phyloP scores from a whole-genome alignment of 2,113 vertebrate genomes.

The Hypomesus transpacificus region DNA sequence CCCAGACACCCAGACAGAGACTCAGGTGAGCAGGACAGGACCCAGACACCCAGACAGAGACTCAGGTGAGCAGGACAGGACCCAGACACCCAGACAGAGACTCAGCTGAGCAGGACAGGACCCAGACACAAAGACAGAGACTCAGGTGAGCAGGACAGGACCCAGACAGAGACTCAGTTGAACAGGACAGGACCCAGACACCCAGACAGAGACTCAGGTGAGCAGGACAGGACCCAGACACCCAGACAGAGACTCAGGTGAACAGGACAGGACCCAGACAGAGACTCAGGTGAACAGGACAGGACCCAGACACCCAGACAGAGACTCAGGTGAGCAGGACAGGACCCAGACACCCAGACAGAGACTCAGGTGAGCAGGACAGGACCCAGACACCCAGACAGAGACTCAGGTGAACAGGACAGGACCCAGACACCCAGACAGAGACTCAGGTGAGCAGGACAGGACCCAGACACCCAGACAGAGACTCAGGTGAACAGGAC shows the following conservation, averaged over 20 bases:
- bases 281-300: too few relatives aligned
- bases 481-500: too few relatives aligned
- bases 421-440: constrained; percentile 67
- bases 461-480: too few relatives aligned
- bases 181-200: too few relatives aligned
- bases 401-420: too few relatives aligned
- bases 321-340: constrained; percentile 82
- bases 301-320: constrained; percentile 79
- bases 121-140: constrained; percentile 84
- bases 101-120: constrained; percentile 77
- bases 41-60: constrained; percentile 84
- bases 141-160: constrained; percentile 78
- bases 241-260: constrained; percentile 80
- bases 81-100: constrained; percentile 84
- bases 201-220: too few relatives aligned
- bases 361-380: too few relatives aligned
- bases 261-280: constrained; percentile 23
- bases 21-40: constrained; percentile 78
- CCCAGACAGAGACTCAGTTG: too few relatives aligned
- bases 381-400: too few relatives aligned
- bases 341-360: too few relatives aligned
- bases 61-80: constrained; percentile 78
- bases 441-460: constrained; percentile 82
- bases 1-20: constrained; percentile 75
- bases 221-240: constrained; percentile 68